Percentiles rank a stretch among this genome's conserved stretches.
Conservation (phyloP, 2,797 vertebrate species). For the Sorex maritimensis region DNA sequence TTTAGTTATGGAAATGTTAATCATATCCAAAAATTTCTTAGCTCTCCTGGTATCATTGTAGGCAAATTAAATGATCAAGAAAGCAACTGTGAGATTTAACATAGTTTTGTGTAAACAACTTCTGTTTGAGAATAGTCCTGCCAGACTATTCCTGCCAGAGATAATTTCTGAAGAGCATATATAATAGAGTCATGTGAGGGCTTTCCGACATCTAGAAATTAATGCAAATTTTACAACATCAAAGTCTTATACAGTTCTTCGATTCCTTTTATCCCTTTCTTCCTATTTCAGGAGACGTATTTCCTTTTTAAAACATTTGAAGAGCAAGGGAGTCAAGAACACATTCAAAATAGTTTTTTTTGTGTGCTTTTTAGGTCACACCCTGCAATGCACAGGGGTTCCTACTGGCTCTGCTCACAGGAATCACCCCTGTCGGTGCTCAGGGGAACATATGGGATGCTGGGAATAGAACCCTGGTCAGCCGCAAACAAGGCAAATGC, state of each 20-base stretch:
- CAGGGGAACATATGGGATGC: too few species aligned
- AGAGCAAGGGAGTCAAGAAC: conserved; percentile 10
- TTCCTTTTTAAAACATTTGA: conserved; percentile 18
- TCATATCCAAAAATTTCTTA: conserved; percentile 67
- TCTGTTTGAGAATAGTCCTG: conserved; percentile 64
- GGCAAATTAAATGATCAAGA: conserved; percentile 72
- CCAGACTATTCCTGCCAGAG: conserved; percentile 70
- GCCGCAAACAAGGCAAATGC: too few species aligned
- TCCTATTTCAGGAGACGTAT: too few species aligned
- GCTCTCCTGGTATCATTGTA: conserved; percentile 66
- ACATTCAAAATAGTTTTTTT: conserved; percentile 35
- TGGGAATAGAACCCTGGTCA: too few species aligned
- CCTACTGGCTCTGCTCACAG: too few species aligned
- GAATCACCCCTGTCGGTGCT: too few species aligned
- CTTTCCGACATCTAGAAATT: conserved; percentile 65
- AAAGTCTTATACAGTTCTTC: conserved; percentile 20
- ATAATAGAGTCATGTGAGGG: conserved; percentile 8
- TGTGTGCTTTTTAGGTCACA: too few species aligned
- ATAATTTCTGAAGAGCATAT: conserved; percentile 44
- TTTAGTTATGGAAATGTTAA: conserved; percentile 53
- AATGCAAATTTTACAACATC: conserved; percentile 30
- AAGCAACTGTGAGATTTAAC: conserved; percentile 67
- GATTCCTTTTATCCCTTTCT: neutral
- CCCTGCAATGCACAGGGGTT: too few species aligned
- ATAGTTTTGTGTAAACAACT: conserved; percentile 74